Base-by-base conservation (phyloP, 2,888 invertebrate genomes). In the Crioceris asparagi region DNA sequence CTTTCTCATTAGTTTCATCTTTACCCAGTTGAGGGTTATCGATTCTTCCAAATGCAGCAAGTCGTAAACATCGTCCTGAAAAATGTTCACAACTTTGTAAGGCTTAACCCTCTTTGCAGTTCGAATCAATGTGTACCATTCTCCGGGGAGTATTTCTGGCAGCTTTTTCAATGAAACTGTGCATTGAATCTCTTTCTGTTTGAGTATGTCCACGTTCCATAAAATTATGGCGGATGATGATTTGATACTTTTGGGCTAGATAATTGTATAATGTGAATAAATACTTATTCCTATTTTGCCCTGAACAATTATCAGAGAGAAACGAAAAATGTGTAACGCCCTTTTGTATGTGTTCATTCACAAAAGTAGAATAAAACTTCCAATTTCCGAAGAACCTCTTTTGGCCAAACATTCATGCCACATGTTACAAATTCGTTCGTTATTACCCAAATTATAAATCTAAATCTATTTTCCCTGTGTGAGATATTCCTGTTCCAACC, bases 341-440 rank as follows among this genome's bases (percentile, higher is more conserved):
- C 23, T 32, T 26, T 26, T 26, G 4, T 4, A 8, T 26, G 4
- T 26, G 26, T 3, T 26, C 4, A 5, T 33, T 5, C 6, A 43
- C 31, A 31, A 37, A 18, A 10, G 27, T 8, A 40, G 11, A 16
- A 44, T 26, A 17, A 40, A 41, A 32, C 42, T 44, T 4, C 44
- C 42, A 23, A 46, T 46, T 40, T 46, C 46, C 14, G 34, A 36
- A 2, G 35, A 10, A 4, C 44, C 42, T 26, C 44, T 41, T 36
- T 35, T 45, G 7, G 38, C 42, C n/a, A 42, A 35, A 12, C 17
- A 21, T 19, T 44, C 38, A 34, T 44, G 17, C 45, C 41, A 46
- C 41, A 46, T 46, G 29, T 38, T 44, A 29, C 44, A 45, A 25
- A 11, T 8, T 3, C 39, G 11, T n/a, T 41, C 19, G n/a, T 35